Base-by-base conservation (phyloP, 2,888 invertebrate genomes). In the Venusia cambrica region DNA sequence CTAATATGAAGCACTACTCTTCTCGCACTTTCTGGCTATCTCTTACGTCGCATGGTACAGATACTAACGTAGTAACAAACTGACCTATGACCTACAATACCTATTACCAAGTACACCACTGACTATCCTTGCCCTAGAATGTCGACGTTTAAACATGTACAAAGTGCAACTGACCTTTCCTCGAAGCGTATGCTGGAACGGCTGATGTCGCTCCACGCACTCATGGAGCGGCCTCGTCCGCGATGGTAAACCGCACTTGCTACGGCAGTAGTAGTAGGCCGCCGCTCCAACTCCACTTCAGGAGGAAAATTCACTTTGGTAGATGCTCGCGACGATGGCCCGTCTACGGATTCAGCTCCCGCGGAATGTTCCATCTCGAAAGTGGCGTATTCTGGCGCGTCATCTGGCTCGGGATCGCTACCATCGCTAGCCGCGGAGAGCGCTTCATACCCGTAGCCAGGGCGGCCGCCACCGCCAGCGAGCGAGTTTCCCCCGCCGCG, bases 131-230 rank as follows among this genome's bases (percentile, higher is more conserved):
- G 20, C 21, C 20, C 20, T 4, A 27, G 12, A 18, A 19, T 10
- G 6, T 9, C 6, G n/a, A 22, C n/a, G n/a, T n/a, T n/a, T n/a
- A n/a, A n/a, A n/a, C n/a, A n/a, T n/a, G n/a, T n/a, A n/a, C n/a
- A n/a, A n/a, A n/a, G n/a, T n/a, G n/a, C n/a, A n/a, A 73, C 77
- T 71, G 28, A 93, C 93, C 93, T 92, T 72, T 93, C 93, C 51
- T 93, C 93, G 62, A 94, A 89, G 59, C 92, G 90, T 88, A 94
- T 93, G 69, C 94, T 94, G 51, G 94, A 94, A 35, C 94, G 89
- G 61, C 94, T 94, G 67, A 95, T 91, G 65, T 95, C 95, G 62
- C 95, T 95, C 95, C 95, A 95, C 17, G 94, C 94, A 63, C 94
- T 95, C 93, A 95, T 93, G 48, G 94, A 94, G 16, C 92, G 88